A percentile compares a stretch with the other conserved stretches of the same genome.
Evolutionary conservation across 2,888 invertebrate species (phyloP).

Genomic region (Phyllotreta cruciferae): DNA sequence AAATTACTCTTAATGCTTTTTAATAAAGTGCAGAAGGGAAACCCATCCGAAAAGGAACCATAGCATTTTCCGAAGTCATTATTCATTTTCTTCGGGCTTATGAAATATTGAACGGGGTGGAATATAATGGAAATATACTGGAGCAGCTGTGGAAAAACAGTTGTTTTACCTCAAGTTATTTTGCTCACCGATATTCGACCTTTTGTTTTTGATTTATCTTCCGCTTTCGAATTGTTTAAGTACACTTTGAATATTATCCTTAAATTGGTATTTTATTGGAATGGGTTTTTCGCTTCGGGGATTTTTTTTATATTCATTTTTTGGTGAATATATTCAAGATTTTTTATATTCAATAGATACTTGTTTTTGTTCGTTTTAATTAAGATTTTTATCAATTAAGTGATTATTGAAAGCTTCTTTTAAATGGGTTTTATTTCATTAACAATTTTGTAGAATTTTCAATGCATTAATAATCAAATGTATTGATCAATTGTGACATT

Average conservation of each 20-base stretch:
- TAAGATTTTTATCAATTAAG: no score
- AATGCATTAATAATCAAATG: no score
- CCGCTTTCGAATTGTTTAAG: not conserved
- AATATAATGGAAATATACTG: constrained; percentile 48
- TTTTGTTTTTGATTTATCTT: constrained; percentile 4
- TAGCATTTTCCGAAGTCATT: constrained; percentile 42
- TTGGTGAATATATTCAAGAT: no score
- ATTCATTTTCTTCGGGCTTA: constrained; percentile 48
- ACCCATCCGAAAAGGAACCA: constrained; percentile 33
- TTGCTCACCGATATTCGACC: constrained; percentile 18
- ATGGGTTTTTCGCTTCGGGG: no score
- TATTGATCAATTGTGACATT: no score
- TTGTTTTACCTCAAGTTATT: constrained; percentile 47
- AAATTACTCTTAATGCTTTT: constrained; percentile 44
- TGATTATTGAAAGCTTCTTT: no score
- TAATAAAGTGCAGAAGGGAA: constrained; percentile 43
- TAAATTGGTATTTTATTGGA: not conserved
- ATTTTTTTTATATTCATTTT: no score
- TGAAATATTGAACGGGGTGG: constrained; percentile 48
- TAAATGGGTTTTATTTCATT: no score
- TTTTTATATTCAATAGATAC: no score
- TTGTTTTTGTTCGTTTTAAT: no score
- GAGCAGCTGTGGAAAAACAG: constrained; percentile 40
- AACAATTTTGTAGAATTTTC: no score
- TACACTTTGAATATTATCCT: not conserved